A percentile compares a stretch with the other conserved stretches of the same genome.
Evolutionary conservation across 2,797 vertebrate species (phyloP).

Genomic region (Pseudomugil tenellus): DNA sequence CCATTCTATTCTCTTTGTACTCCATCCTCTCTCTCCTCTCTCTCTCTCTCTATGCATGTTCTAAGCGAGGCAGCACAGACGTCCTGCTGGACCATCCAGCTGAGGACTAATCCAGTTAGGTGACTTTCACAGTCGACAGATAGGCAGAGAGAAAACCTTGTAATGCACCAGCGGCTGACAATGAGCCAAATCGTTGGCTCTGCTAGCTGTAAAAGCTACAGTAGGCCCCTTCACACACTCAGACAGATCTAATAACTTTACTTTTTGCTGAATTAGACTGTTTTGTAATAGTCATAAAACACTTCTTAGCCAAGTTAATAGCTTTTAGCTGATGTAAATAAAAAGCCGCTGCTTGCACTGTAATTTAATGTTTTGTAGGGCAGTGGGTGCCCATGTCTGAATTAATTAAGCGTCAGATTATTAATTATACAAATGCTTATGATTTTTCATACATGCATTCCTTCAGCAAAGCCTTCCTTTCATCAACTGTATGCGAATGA

Average conservation of each 20-base stretch:
- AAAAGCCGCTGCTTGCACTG: conserved; percentile 18
- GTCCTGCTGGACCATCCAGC: conserved; percentile 72
- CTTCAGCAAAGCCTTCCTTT: conserved; percentile 52
- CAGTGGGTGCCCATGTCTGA: conserved; percentile 52
- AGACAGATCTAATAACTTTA: conserved; percentile 33
- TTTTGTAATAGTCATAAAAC: conserved; percentile 29
- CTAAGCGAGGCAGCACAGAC: conserved; percentile 45
- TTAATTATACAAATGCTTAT: conserved; percentile 68
- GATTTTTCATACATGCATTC: conserved; percentile 65
- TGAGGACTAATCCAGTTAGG: conserved; percentile 82
- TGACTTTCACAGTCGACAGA: conserved; percentile 84
- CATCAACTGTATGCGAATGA: conserved; percentile 19
- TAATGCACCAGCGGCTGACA: conserved; percentile 74
- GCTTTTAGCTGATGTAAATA: conserved; percentile 35
- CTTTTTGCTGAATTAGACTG: conserved; percentile 30
- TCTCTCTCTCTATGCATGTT: conserved; percentile 18
- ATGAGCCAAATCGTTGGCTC: conserved; percentile 58
- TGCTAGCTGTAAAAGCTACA: conserved; percentile 33
- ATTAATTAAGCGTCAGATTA: conserved; percentile 63
- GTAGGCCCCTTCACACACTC: conserved; percentile 32
- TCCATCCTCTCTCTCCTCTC: conserved; percentile 21
- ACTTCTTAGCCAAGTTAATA: conserved; percentile 29
- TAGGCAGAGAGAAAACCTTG: conserved; percentile 79
- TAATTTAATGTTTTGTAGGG: conserved; percentile 53
- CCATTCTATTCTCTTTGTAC: conserved; percentile 61